These are phyloP conservation scores for Eupithecia dodoneata DNA, from an alignment of 2,888 invertebrate genomes.

Conservation along the genomic window DNA sequence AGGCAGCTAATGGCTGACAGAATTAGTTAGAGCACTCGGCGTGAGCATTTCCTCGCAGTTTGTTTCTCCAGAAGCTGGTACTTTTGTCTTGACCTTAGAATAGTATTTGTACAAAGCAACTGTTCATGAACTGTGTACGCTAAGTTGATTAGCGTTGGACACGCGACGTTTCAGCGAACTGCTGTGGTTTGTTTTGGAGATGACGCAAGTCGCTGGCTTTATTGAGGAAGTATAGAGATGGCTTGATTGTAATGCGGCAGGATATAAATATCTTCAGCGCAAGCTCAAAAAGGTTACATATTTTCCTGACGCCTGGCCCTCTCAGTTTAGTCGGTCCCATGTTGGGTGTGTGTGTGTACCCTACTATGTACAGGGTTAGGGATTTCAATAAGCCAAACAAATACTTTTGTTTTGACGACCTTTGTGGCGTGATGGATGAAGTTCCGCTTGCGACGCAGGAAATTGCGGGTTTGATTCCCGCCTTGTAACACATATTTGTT, in stretches of 20 bases:
- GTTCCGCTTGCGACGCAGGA: too few relatives aligned
- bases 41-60: not conserved
- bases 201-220: slow-evolving; percentile 8
- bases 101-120: not conserved
- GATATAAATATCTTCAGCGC: slow-evolving; percentile 2
- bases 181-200: slow-evolving; percentile 22
- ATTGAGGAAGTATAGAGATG: slow-evolving; percentile 12
- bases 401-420: too few relatives aligned
- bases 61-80: not conserved
- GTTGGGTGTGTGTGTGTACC: not conserved
- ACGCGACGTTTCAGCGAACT: slow-evolving; percentile 23
- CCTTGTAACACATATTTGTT: too few relatives aligned
- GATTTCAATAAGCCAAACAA: too few relatives aligned
- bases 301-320: not conserved
- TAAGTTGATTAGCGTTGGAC: slow-evolving; percentile 19
- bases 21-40: not conserved
- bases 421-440: too few relatives aligned
- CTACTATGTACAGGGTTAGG: not conserved
- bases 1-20: not conserved
- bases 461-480: too few relatives aligned
- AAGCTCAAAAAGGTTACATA: not conserved
- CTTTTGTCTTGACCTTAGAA: not conserved
- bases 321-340: not conserved
- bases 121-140: not conserved
- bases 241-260: slow-evolving; percentile 18